These are phyloP conservation scores for Pristis pectinata DNA, from an alignment of 2,797 vertebrate genomes.

Conservation along the genomic window DNA sequence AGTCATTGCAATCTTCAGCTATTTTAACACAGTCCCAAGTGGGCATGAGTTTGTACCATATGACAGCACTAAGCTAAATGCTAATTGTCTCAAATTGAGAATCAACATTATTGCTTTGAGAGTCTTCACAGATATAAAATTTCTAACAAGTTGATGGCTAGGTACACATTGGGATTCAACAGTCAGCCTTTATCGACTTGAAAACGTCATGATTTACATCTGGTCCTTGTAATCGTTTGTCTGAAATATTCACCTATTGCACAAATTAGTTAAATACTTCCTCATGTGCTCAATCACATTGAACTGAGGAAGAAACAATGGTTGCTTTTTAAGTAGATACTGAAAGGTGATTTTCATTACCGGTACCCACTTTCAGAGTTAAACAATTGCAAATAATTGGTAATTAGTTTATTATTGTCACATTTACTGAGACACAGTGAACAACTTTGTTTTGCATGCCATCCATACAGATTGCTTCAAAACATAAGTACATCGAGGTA, in stretches of 20 bases:
- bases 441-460: too few relatives aligned
- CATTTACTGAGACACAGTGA: too few relatives aligned
- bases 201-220: neutral
- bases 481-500: too few relatives aligned
- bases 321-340: neutral
- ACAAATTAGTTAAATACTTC: conserved; percentile 2
- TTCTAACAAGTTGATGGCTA: neutral
- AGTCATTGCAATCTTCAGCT: neutral
- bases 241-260: neutral
- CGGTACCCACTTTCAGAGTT: neutral
- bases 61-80: neutral
- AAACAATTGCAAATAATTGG: neutral
- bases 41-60: neutral
- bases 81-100: conserved; percentile 10
- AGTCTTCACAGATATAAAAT: neutral
- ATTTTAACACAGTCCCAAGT: conserved; percentile 1
- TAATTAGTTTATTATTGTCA: too few relatives aligned
- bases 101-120: conserved; percentile 16
- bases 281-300: neutral
- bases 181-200: neutral
- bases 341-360: conserved; percentile 3
- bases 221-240: neutral
- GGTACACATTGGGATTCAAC: neutral
- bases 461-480: too few relatives aligned
- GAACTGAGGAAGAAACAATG: neutral